Base-by-base conservation (phyloP, 1,140 invertebrate species). In the Brachionus calyciflorus region DNA sequence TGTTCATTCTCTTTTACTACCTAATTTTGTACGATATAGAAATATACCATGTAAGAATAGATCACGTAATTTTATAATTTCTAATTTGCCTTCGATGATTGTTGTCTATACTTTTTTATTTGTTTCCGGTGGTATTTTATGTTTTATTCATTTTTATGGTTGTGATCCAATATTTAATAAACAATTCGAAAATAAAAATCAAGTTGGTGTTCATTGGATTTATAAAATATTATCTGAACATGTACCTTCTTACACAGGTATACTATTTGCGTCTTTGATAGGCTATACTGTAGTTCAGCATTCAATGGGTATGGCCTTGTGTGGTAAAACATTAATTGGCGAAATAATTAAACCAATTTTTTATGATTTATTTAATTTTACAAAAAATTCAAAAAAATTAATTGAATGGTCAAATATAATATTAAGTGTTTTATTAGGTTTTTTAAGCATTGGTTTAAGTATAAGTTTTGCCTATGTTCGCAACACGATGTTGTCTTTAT, bases 91-190 rank as follows among this genome's bases (percentile, higher is more conserved):
- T 0, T 65, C 44, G 19, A 65, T 65, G 60, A 9, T n/a, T 5
- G 10, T 41, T 26, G 37, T 65, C 0, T 44, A 65, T 44, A 44
- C 14, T n/a, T 21, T 65, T 65, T 10, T 65, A 3, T 65, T 65
- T 0, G 12, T 65, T 19, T 44, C 37, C 10, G 60, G 60, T 10
- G 60, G 60, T 44, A 1, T 65, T 14, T 44, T 46, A 5, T 41
- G 37, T 21, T 65, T 65, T 65, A 28, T 65, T n/a, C 44, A 65
- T 41, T 65, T 65, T 65, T 65, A 65, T 44, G 60, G 60, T 10
- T 65, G 60, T 14, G 60, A 65, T 44, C 60, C 60, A n/a, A 41
- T 41, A 1, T 41, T 21, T 4, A 65, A 37, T 44, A 28, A 21
- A 2, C 41, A 65, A 65, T 10, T 65, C 10, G 40, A 4, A 37